Evolutionary conservation across 2,888 invertebrate species (phyloP).

Genomic region (Glaucopsyche alexis): DNA sequence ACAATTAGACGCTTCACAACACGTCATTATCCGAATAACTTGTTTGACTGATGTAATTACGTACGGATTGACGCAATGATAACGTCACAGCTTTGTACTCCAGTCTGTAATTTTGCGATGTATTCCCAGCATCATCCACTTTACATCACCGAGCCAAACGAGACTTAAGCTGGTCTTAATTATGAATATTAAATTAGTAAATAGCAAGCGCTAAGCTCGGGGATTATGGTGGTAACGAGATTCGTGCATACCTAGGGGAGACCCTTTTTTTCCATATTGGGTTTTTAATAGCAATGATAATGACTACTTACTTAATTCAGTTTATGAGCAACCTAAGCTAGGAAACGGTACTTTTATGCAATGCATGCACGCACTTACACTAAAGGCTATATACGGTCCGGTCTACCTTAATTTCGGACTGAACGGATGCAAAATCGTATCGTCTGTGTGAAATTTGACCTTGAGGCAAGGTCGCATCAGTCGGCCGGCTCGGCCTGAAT

Average conservation of each 20-base stretch:
- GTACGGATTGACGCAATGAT: not conserved
- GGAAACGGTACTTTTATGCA: not conserved
- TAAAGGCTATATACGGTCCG: no score
- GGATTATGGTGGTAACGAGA: not conserved
- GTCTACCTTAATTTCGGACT: no score
- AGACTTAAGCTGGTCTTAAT: not conserved
- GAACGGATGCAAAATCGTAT: no score
- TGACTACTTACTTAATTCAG: no score
- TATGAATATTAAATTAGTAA: constrained; percentile 15
- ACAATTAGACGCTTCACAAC: no score
- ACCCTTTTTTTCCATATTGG: not conserved
- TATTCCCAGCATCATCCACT: not conserved
- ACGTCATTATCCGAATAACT: no score
- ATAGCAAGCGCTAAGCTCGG: constrained; percentile 8
- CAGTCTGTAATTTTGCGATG: not conserved
- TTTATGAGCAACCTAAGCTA: not conserved
- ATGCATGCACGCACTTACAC: no score
- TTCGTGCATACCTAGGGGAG: not conserved
- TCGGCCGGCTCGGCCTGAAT: no score
- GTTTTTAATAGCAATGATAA: not conserved
- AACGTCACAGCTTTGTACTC: not conserved
- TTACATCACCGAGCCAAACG: not conserved
- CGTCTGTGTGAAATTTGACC: no score
- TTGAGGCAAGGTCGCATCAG: no score
- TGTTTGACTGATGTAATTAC: no score